These are phyloP conservation scores for Petromus typicus DNA, from an alignment of 2,113 vertebrate species.

Conservation along the genomic window DNA sequence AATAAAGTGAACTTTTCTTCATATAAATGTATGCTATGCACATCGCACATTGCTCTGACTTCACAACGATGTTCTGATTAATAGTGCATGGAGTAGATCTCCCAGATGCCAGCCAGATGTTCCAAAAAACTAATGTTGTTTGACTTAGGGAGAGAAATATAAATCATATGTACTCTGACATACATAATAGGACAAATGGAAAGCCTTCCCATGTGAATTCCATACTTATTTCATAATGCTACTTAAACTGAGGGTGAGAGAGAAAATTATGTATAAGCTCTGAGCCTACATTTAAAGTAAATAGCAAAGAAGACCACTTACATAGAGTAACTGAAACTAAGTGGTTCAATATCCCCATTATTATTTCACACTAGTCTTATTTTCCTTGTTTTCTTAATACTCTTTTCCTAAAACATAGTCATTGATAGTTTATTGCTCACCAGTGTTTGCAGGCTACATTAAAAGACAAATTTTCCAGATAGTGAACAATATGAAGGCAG, in stretches of 20 bases:
- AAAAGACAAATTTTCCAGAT: neutral
- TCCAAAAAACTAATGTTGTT: constrained; percentile 76
- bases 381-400: neutral
- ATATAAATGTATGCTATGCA: constrained; percentile 74
- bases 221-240: constrained; percentile 60
- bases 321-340: neutral
- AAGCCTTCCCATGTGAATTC: constrained; percentile 67
- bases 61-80: constrained; percentile 84
- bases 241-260: constrained; percentile 50
- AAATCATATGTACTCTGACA: constrained; percentile 78
- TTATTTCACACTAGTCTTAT: neutral
- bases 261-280: constrained; percentile 12
- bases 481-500: neutral
- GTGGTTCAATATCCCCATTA: neutral
- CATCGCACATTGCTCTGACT: constrained; percentile 72
- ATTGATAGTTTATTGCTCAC: neutral
- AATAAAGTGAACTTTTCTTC: constrained; percentile 76
- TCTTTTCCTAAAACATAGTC: neutral
- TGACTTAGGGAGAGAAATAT: constrained; percentile 76
- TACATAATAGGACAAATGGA: constrained; percentile 81
- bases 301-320: neutral
- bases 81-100: constrained; percentile 75
- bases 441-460: neutral
- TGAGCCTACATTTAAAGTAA: neutral
- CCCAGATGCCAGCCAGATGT: constrained; percentile 85